Evolutionary conservation across 2,888 invertebrate genomes (phyloP), one percentile per base, ranked within the genome.

Genomic region (Zygothrica quintamaculata): DNA sequence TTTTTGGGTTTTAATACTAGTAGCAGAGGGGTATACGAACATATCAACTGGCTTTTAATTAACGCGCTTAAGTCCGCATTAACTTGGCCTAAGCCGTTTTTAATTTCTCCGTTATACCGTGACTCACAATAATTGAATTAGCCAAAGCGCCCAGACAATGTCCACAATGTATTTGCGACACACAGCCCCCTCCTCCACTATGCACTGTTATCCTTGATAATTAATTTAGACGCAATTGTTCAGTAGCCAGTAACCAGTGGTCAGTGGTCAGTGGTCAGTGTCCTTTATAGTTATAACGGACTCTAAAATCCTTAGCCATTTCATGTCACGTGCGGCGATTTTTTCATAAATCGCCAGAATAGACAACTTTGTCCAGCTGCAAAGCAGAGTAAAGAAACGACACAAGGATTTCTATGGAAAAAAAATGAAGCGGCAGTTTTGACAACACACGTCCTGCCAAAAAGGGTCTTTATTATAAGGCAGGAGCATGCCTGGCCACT

Each of bases 1-100:
- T 36, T 44, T n/a, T n/a, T n/a, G n/a, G n/a, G n/a, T n/a, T n/a
- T n/a, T n/a, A n/a, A n/a, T n/a, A n/a, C n/a, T n/a, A n/a, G n/a
- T n/a, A n/a, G n/a, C n/a, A n/a, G n/a, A n/a, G n/a, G 7, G 50
- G 31, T 29, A 34, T 5, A 42, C 31, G 57, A 46, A 61, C 76
- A 58, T 67, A 77, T 74, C 76, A 71, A 78, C 66, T 68, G 81
- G 72, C 71, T 72, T 87, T 82, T 82, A 87, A 88, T 88, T 88
- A 87, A 71, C 74, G 65, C 87, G 82, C 81, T 79, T 88, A 82
- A 80, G 75, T 66, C 87, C 39, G 87, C 77, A 88, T 88, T 87
- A 80, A 87, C 77, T 86, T 79, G 74, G 71, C 65, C 74, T 88
- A 88, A 82, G 88, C 84, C 87, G 67, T 86, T 88, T 88, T 82